Conservation (phyloP, 2,797 vertebrate species). For the Spheniscus humboldti region DNA sequence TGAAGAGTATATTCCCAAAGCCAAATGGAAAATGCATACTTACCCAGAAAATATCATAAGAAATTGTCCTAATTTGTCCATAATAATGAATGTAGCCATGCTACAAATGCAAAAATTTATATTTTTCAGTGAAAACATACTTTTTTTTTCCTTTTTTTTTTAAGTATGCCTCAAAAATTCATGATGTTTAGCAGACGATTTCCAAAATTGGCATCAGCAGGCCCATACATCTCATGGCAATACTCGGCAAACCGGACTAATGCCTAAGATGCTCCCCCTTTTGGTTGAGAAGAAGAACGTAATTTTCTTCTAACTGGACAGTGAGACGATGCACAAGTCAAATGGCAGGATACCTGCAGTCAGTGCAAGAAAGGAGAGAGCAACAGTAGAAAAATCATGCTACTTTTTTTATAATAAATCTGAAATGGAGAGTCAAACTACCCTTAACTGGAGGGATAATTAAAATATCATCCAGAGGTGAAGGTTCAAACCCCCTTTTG, state of each 20-base stretch:
- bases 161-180: neutral
- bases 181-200: neutral
- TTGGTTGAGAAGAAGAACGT: neutral
- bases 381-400: neutral
- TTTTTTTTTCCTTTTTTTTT: neutral
- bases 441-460: neutral
- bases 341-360: neutral
- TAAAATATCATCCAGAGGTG: neutral
- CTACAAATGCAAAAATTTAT: neutral
- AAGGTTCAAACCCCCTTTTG: neutral
- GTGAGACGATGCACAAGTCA: neutral
- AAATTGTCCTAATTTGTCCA: neutral
- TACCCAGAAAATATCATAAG: neutral
- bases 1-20: neutral
- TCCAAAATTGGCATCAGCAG: neutral
- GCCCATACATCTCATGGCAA: neutral
- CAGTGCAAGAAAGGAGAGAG: neutral
- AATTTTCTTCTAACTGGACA: neutral
- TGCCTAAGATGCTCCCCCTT: neutral
- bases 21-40: neutral
- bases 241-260: neutral
- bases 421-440: neutral
- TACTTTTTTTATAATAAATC: neutral
- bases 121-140: neutral
- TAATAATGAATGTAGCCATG: neutral